These are phyloP conservation scores for Hydractinia echinata DNA, from an alignment of 30 jellyfish, hydroid and myxozoan species.

Conservation along the genomic window DNA sequence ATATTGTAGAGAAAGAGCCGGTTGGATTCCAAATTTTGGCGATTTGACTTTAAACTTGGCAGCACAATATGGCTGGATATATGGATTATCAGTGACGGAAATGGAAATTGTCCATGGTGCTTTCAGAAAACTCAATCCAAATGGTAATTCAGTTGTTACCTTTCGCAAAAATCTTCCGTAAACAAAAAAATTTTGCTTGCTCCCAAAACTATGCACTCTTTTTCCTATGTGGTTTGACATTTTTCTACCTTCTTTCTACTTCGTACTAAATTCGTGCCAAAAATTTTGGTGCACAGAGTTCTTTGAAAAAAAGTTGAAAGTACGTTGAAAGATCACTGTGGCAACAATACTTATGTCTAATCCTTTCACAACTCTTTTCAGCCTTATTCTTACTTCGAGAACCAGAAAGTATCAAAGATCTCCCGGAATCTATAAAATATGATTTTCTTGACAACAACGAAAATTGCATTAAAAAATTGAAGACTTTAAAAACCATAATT, in stretches of 20 bases:
- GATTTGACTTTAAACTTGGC: constrained; percentile 85
- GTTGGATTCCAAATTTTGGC: constrained; percentile 94
- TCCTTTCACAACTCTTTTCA: constrained; percentile 7
- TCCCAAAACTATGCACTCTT: too few relatives aligned
- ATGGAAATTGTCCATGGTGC: constrained; percentile 99
- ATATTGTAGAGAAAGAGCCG: constrained; percentile 76
- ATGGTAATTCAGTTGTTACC: constrained; percentile 35
- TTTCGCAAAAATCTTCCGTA: too few relatives aligned
- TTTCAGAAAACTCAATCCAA: constrained; percentile 80
- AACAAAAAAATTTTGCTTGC: too few relatives aligned
- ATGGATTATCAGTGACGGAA: constrained; percentile 97
- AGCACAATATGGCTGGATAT: constrained; percentile 98
- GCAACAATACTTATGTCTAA: neutral
- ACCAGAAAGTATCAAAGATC: constrained; percentile 24
- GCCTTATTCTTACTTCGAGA: constrained; percentile 82
- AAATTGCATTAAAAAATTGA: constrained; percentile 58
- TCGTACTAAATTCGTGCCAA: too few relatives aligned
- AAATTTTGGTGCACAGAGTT: too few relatives aligned
- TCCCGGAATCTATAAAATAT: constrained; percentile 59
- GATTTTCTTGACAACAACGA: constrained; percentile 78
- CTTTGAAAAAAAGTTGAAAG: too few relatives aligned
- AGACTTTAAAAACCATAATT: constrained; percentile 58
- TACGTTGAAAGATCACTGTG: too few relatives aligned
- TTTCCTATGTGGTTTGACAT: too few relatives aligned
- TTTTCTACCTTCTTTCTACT: too few relatives aligned